Base-by-base conservation (phyloP, 2,888 invertebrate genomes). In the Hirtodrosophila duncani region DNA sequence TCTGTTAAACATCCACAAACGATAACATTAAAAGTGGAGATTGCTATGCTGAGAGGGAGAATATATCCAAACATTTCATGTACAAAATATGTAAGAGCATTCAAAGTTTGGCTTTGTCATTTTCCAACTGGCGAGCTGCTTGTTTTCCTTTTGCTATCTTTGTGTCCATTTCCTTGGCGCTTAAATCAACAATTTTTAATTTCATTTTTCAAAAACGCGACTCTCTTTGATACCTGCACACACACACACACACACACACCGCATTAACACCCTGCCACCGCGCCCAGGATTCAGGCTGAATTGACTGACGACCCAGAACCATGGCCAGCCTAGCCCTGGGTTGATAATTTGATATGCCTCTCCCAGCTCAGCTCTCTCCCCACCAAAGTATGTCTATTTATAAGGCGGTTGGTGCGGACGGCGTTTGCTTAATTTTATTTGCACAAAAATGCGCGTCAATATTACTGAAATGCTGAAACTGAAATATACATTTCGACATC, bases 261-360 rank as follows among this genome's bases (percentile, higher is more conserved):
- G 75, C 78, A 82, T 83, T 81, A 81, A 72, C 81, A 67, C 82
- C 72, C 70, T 36, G 48, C 77, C n/a, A n/a, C 55, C 48, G 52
- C 17, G 27, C 31, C 43, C 27, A 2, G 18, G 20, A 44, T 13
- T 36, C 34, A 45, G n/a, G n/a, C n/a, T 30, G 45, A 37, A 39
- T 13, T 43, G 45, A 34, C n/a, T 34, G 38, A 42, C 18, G 26
- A 17, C 23, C 27, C 41, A 21, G 53, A n/a, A n/a, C 56, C 58
- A 38, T 13, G 13, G 13, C 21, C 34, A 34, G 42, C 21, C 64
- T 46, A 48, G 51, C 74, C 67, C 83, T 69, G 77, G 74, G 65
- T 70, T 82, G 82, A 84, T 77, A 84, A 84, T 84, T 83, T 84
- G 84, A 84, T 84, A 84, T 83, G 69, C 72, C 71, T 65, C 52